These are phyloP conservation scores for Colius striatus DNA, from an alignment of 2,113 vertebrate species.

Conservation along the genomic window DNA sequence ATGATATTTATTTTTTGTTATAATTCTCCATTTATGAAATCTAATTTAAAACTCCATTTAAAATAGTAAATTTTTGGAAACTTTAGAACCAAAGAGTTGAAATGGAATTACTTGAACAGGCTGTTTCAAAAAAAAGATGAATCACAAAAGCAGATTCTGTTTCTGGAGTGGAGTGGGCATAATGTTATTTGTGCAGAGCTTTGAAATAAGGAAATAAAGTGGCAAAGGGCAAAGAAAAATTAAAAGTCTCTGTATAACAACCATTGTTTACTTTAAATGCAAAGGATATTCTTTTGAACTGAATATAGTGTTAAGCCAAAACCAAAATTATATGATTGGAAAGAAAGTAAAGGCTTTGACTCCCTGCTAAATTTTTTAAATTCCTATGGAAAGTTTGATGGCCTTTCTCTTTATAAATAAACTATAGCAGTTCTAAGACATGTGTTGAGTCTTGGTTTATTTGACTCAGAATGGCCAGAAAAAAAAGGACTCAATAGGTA, in stretches of 20 bases:
- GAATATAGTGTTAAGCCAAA: conserved; percentile 83
- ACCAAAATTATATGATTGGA: conserved; percentile 88
- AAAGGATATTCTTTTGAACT: conserved; percentile 81
- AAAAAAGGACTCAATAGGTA: conserved; percentile 55
- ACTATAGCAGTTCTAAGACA: conserved; percentile 74
- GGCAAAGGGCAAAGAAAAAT: conserved; percentile 67
- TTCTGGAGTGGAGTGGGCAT: background rate
- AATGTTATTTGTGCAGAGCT: conserved; percentile 27
- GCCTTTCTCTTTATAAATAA: conserved; percentile 81
- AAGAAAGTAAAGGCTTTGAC: conserved; percentile 83
- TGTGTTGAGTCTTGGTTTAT: conserved; percentile 79
- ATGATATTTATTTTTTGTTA: conserved; percentile 36
- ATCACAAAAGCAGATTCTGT: conserved; percentile 38
- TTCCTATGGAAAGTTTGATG: conserved; percentile 85
- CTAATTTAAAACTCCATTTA: conserved; percentile 42
- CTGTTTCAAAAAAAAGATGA: conserved; percentile 26
- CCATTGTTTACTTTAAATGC: conserved; percentile 76
- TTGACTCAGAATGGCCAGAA: conserved; percentile 76
- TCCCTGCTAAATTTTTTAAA: conserved; percentile 81
- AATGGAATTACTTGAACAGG: conserved; percentile 28
- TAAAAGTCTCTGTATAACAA: conserved; percentile 68
- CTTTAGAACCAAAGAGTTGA: conserved; percentile 42
- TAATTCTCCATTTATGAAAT: background rate
- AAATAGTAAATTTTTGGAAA: conserved; percentile 47
- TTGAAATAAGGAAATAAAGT: conserved; percentile 56